Base-by-base conservation (phyloP, 2,797 vertebrate species). In the Pagetopsis macropterus region DNA sequence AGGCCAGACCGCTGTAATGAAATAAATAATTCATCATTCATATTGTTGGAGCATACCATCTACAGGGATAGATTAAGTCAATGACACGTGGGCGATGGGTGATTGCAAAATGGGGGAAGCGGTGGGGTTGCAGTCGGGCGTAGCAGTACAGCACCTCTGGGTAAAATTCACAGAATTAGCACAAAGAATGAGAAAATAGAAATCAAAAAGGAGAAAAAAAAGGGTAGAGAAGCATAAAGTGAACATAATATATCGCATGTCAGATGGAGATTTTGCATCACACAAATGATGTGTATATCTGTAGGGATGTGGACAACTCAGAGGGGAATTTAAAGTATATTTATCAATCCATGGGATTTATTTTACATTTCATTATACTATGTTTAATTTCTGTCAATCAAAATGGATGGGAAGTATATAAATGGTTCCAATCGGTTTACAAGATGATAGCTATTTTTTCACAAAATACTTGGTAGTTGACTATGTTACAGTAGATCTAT, bases 141-240 rank as follows among this genome's bases (percentile, higher is more conserved):
- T 43, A 63, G 68, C 57, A 15, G 63, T 16, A 79, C 10, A 83
- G 92, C 92, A 84, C 89, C 90, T 91, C 88, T 89, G 71, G 77
- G 85, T 80, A 88, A 82, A 70, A 94, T 93, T 83, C 79, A 88
- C 79, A 79, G 84, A 87, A 65, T 75, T 55, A 65, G 45, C 49
- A 40, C 58, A 9, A 1, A 43, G 60, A 70, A 65, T 17, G 15
- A 74, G 41, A 82, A 21, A 68, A 56, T 50, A 63, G 40, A 50
- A 79, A 72, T 72, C 21, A 68, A 75, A 61, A 3, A 49, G 41
- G 61, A 58, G 48, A 14, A 37, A 40, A 49, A 61, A 57, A 56
- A 45, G 23, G n/a, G 19, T 1, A 16, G 11, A 17, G 44, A 55
- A 48, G 12, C 45, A 40, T 48, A 33, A 4, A 3, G 27, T 43